Evolutionary conservation across 1,140 invertebrate species (phyloP), one percentile per base, ranked within the genome.

Genomic region (Psilanteris sp.): DNA sequence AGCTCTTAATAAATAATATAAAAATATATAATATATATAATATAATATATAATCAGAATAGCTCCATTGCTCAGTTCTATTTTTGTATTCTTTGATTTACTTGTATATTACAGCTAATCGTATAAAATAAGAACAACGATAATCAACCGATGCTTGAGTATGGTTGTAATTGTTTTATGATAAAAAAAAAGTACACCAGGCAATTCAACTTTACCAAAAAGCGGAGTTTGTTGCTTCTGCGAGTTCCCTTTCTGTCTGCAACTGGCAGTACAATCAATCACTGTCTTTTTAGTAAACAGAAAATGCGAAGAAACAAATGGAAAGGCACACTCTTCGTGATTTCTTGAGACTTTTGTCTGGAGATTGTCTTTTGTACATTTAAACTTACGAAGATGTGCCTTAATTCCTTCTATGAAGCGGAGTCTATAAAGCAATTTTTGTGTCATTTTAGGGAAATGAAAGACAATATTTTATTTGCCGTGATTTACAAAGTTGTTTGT

Each of bases 191-290:
- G 18, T 26, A 37, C 15, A 37, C 10, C 18, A 48, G 44, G 36
- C 31, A 74, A 74, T 74, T 74, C 70, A 74, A 66, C 70, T 66
- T 74, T 43, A 43, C 13, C 52, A 62, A 59, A 73, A 73, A 50
- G 52, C 59, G 57, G 52, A 43, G 50, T 54, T 73, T 64, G 68
- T 73, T 73, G 64, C 68, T 73, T 73, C 52, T 66, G 59, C 59
- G 34, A 52, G 71, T 52, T 74, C 71, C 46, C 44, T 52, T 74
- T 16, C 20, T 52, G 20, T 54, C 61, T 74, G 71, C 37, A n/a
- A 36, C 71, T 74, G 71, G 36, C 72, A 68, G 72, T 43, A 48
- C 64, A 62, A 68, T 75, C 62, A 64, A 75, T 75, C 72, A 75
- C 62, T 75, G 72, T 75, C 72, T 62, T 75, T 68, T 62, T 62